A percentile compares a stretch with the other conserved stretches of the same genome.
phyloP scores from a whole-genome alignment of 2,113 vertebrate species.

The Corythaeola cristata region DNA sequence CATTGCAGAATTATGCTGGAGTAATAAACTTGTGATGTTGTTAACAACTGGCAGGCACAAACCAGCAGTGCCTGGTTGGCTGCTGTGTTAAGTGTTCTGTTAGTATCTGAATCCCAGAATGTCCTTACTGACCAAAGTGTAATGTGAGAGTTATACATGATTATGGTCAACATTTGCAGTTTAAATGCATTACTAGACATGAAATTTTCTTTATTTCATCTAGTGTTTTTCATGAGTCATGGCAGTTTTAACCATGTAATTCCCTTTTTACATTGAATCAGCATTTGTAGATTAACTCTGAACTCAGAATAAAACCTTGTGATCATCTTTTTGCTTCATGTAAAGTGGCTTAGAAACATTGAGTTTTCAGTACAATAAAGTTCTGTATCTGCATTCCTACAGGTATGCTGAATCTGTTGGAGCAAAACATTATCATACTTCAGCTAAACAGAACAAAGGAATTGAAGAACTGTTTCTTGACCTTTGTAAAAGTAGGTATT shows the following conservation, averaged over 20 bases:
- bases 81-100: neutral
- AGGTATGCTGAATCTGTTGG: slow-evolving; percentile 98
- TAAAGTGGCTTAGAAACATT: neutral
- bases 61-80: neutral
- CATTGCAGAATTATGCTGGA: neutral
- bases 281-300: neutral
- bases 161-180: neutral
- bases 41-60: neutral
- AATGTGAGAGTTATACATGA: neutral
- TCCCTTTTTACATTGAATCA: neutral
- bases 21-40: slow-evolving; percentile 18
- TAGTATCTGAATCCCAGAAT: neutral
- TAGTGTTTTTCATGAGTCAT: neutral
- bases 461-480: slow-evolving; percentile 99
- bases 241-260: neutral
- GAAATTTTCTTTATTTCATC: neutral
- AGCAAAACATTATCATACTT: slow-evolving; percentile 98
- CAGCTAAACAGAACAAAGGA: slow-evolving; percentile 98
- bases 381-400: neutral
- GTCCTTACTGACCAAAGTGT: neutral
- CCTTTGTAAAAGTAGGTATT: slow-evolving; percentile 94
- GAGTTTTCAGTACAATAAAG: neutral
- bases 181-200: neutral
- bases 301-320: neutral
- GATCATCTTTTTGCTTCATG: neutral